phyloP scores from a whole-genome alignment of 2,113 vertebrate genomes.

The Candoia aspera region DNA sequence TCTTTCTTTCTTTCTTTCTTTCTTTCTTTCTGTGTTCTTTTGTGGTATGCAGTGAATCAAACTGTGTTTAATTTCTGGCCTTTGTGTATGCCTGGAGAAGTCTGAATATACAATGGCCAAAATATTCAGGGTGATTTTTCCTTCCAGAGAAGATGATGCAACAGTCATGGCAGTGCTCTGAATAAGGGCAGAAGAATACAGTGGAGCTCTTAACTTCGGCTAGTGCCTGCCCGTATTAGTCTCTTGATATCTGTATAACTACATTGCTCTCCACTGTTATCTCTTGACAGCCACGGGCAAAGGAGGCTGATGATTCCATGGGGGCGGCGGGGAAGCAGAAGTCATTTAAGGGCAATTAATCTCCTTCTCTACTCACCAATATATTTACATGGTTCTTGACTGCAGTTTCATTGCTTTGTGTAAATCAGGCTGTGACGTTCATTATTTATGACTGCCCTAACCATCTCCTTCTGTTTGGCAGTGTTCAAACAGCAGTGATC shows the following conservation, averaged over 20 bases:
- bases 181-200: not conserved
- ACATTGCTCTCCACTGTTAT: slow-evolving; percentile 14
- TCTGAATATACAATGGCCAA: not conserved
- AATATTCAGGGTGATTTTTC: not conserved
- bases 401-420: not conserved
- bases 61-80: not conserved
- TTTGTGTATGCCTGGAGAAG: not conserved
- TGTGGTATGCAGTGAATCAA: not conserved
- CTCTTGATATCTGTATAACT: not conserved
- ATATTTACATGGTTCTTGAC: slow-evolving; percentile 19
- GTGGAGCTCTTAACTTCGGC: not conserved
- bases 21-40: not conserved
- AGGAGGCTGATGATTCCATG: slow-evolving; percentile 16
- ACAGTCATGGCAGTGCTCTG: not conserved
- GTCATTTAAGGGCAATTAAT: slow-evolving; percentile 38
- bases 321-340: slow-evolving; percentile 11
- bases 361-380: slow-evolving; percentile 5
- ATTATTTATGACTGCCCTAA: slow-evolving; percentile 31
- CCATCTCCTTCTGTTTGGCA: slow-evolving; percentile 69
- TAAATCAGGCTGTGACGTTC: slow-evolving; percentile 12
- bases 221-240: not conserved
- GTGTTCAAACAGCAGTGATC: slow-evolving; percentile 92
- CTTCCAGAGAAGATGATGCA: not conserved
- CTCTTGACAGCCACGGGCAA: not conserved
- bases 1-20: not conserved